These are phyloP conservation scores for Steatocranus sp. DNA, from an alignment of 2,797 vertebrate genomes.

Conservation along the genomic window DNA sequence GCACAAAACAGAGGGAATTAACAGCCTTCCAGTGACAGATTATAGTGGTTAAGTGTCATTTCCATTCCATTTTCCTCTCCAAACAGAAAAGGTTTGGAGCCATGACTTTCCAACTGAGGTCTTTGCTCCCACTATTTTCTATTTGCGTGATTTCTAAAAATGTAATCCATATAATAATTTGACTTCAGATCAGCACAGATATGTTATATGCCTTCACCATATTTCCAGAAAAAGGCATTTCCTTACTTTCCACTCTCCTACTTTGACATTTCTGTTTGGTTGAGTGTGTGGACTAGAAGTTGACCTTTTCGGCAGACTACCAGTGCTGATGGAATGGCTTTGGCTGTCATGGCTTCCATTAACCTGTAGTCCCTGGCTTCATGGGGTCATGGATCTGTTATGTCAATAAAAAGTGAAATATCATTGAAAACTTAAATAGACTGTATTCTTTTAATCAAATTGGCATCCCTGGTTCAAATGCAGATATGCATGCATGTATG, in stretches of 20 bases:
- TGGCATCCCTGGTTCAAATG: slow-evolving; percentile 9
- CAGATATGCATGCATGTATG: neutral
- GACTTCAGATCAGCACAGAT: neutral
- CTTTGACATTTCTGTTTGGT: slow-evolving; percentile 32
- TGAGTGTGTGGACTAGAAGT: neutral
- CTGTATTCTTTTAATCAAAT: slow-evolving; percentile 52
- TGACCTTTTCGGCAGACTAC: slow-evolving; percentile 50
- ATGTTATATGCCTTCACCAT: neutral
- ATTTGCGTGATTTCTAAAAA: neutral
- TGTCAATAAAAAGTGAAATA: slow-evolving; percentile 56
- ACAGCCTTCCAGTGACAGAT: neutral
- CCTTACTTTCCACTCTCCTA: neutral
- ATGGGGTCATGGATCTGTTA: slow-evolving; percentile 42
- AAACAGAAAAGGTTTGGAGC: neutral
- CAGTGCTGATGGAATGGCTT: slow-evolving; percentile 46
- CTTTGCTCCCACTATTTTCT: neutral
- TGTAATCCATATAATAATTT: neutral
- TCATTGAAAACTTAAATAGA: slow-evolving; percentile 21
- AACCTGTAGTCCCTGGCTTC: slow-evolving; percentile 39
- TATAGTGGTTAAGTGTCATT: neutral
- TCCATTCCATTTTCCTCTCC: neutral
- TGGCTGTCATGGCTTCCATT: slow-evolving; percentile 58
- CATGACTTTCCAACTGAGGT: neutral
- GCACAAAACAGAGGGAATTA: neutral
- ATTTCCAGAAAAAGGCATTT: neutral